phyloP scores from a whole-genome alignment of 2,888 invertebrate species.

The Euzophera pinguis region DNA sequence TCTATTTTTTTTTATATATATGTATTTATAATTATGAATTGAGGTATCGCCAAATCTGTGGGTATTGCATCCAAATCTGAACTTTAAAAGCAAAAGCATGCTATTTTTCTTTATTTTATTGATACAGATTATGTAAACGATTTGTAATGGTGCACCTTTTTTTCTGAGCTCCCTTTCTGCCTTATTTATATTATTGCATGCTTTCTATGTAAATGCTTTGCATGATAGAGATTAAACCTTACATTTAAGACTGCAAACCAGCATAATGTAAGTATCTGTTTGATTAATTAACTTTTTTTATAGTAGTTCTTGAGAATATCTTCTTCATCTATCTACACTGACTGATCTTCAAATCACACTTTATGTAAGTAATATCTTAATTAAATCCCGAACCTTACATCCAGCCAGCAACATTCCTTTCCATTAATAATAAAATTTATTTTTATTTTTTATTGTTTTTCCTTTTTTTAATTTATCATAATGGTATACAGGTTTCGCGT shows the following conservation, averaged over 20 bases:
- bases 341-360: background rate
- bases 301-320: background rate
- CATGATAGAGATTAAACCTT: constrained; percentile 6
- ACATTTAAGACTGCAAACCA: constrained; percentile 10
- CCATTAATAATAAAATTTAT: background rate
- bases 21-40: background rate
- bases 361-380: constrained; percentile 1
- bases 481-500: constrained; percentile 90
- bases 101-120: background rate
- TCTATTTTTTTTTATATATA: background rate
- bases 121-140: constrained; percentile 10
- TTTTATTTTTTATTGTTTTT: background rate
- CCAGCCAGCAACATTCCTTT: constrained; percentile 4
- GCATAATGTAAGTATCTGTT: constrained; percentile 9
- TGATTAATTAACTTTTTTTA: background rate
- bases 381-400: constrained; percentile 1
- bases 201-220: background rate
- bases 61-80: background rate
- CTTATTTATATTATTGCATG: constrained; percentile 9
- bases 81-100: constrained; percentile 10
- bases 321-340: background rate
- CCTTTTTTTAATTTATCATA: background rate
- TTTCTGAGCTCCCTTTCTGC: no score
- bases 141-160: no score
- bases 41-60: no score